phyloP scores from a whole-genome alignment of 2,797 vertebrate genomes.

The Poecile montanus region DNA sequence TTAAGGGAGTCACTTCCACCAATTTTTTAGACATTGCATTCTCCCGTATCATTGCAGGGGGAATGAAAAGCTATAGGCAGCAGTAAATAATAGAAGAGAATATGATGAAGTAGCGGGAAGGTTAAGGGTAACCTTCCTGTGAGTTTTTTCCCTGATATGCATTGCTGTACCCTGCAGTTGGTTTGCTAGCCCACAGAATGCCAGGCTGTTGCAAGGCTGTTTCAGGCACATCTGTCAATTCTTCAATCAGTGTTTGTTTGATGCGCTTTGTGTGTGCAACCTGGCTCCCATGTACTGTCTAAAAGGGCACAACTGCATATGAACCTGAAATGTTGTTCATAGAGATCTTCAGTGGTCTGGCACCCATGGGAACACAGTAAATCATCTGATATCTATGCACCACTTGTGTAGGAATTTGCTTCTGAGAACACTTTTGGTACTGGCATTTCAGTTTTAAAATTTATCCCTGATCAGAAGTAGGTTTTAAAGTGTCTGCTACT shows the following conservation, averaged over 20 bases:
- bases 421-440: background rate
- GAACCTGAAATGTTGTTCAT: background rate
- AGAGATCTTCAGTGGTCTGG: background rate
- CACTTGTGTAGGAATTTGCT: background rate
- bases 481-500: background rate
- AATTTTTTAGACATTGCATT: background rate
- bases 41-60: background rate
- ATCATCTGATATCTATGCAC: background rate
- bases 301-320: background rate
- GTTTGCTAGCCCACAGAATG: background rate
- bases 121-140: background rate
- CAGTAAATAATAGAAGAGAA: background rate
- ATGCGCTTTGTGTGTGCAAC: fast-evolving
- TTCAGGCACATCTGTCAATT: background rate
- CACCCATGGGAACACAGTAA: background rate
- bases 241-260: background rate
- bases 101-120: background rate
- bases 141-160: background rate
- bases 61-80: background rate
- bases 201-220: background rate
- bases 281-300: fast-evolving
- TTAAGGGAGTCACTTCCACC: background rate
- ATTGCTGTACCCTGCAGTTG: background rate
- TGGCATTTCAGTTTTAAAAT: background rate
- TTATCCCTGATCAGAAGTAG: background rate